phyloP scores from a whole-genome alignment of 2,113 vertebrate genomes.

The Melanocharis versteri region DNA sequence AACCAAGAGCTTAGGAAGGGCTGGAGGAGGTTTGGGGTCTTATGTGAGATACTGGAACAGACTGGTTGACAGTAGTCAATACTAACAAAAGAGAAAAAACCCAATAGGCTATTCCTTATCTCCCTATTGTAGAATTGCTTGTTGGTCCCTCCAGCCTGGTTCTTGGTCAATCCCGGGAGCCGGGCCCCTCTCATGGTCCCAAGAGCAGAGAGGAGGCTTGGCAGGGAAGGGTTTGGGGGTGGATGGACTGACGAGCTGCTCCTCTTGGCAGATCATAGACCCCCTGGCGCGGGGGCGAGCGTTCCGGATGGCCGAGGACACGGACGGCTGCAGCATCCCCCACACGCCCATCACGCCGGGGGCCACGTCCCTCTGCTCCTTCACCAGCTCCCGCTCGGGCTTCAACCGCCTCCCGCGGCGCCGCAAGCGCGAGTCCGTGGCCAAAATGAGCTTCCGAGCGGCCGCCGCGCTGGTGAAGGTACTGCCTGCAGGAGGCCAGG shows the following conservation, averaged over 20 bases:
- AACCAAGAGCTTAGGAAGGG: not conserved
- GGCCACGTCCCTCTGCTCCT: slow-evolving; percentile 91
- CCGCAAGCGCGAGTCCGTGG: slow-evolving; percentile 94
- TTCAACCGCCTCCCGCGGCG: slow-evolving; percentile 88
- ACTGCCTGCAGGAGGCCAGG: not conserved
- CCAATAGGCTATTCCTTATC: not conserved
- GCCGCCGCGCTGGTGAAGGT: slow-evolving; percentile 92
- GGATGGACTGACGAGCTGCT: not conserved
- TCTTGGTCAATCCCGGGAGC: not conserved
- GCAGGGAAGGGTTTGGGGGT: not conserved
- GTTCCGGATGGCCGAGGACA: slow-evolving; percentile 92
- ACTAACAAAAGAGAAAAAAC: not conserved
- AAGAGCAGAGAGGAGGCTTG: not conserved
- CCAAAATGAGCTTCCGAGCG: slow-evolving; percentile 97
- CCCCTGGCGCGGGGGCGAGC: slow-evolving; percentile 91
- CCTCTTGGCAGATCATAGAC: slow-evolving; percentile 86
- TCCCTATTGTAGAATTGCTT: not conserved
- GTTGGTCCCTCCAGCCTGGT: not conserved
- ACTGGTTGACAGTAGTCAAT: not conserved
- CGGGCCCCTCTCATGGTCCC: not conserved
- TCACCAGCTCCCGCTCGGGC: slow-evolving; percentile 95
- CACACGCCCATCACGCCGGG: slow-evolving; percentile 93
- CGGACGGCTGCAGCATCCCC: slow-evolving; percentile 88
- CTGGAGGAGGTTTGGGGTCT: not conserved
- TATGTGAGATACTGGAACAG: not conserved